Evolutionary conservation across 2,888 invertebrate genomes (phyloP).

Genomic region (Bimastos eiseni): DNA sequence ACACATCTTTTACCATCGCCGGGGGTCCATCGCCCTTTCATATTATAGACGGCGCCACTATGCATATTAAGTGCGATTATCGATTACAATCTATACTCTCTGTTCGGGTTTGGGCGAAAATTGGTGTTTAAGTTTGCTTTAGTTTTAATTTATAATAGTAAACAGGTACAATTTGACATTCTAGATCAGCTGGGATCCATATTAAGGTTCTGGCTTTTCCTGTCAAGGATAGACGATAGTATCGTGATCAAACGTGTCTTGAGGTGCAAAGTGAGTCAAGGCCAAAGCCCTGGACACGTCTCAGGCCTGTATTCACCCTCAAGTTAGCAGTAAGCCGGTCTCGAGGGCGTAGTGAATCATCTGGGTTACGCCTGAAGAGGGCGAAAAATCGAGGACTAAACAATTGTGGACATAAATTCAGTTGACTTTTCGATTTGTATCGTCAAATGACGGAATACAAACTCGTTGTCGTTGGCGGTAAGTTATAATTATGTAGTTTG

Average conservation of each 20-base stretch:
- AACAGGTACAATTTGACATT: neutral
- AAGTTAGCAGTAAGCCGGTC: neutral
- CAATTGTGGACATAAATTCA: neutral
- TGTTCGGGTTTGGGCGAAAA: neutral
- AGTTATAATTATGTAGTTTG: neutral
- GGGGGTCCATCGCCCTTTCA: neutral
- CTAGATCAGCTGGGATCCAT: neutral
- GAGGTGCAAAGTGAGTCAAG: neutral
- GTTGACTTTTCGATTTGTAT: neutral
- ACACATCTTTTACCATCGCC: no score
- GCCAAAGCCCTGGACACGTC: constrained; percentile 6
- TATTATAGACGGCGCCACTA: neutral
- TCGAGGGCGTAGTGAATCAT: constrained; percentile 13
- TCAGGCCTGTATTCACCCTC: neutral
- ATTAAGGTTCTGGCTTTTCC: neutral
- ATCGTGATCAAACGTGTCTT: constrained; percentile 1
- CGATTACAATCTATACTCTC: neutral
- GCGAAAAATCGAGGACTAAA: neutral
- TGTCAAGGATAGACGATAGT: neutral
- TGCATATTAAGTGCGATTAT: neutral
- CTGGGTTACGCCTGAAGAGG: neutral
- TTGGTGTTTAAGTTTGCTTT: neutral
- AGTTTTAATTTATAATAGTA: neutral
- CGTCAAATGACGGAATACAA: constrained; percentile 19
- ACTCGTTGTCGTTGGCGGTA: constrained; percentile 20